Evolutionary conservation across 23 tunicate genomes (phyloP), one percentile per base, ranked within the genome.

Genomic region (Ciona savignyi): DNA sequence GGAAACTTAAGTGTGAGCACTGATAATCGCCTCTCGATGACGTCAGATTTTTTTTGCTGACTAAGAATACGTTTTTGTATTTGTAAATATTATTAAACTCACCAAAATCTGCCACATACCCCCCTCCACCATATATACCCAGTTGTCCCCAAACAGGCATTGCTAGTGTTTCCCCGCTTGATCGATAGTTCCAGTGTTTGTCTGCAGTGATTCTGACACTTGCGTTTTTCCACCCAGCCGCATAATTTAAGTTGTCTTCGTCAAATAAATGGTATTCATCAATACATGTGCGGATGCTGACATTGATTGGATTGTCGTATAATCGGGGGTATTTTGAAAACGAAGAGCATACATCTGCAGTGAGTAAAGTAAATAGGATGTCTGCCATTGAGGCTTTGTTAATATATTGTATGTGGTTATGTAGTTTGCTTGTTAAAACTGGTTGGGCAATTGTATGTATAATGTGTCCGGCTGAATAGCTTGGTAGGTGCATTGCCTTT

Each of bases 81-180:
- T n/a, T n/a, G n/a, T n/a, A n/a, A n/a, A n/a, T n/a, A n/a, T n/a
- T n/a, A n/a, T 42, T 15, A 42, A 42, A 4, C 29, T 29, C 27
- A 80, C 84, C 84, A 23, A 80, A 71, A 71, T 80, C 84, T 6
- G 73, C 84, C 22, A 62, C 32, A 35, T 80, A 80, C n/a, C 84
- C 84, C 32, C 84, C 84, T 0, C 77, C 84, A 25, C 71, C 71
- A 67, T 80, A 80, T 22, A 25, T 21, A 11, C 51, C 21, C 34
- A 70, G 66, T 33, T 25, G 33, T 3, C 77, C 77, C 6, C 70
- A 25, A 1, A 27, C 71, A 15, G 77, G 77, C 33, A 62, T 71
- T 33, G 84, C 65, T 23, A 42, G 60, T 15, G 84, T 71, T 21
- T 11, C 63, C 27, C 35, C 35, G 21, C 74, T 27, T 25, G 49